Base-by-base conservation (phyloP, 2,113 vertebrate genomes). In the Lethenteron camtschaticum region DNA sequence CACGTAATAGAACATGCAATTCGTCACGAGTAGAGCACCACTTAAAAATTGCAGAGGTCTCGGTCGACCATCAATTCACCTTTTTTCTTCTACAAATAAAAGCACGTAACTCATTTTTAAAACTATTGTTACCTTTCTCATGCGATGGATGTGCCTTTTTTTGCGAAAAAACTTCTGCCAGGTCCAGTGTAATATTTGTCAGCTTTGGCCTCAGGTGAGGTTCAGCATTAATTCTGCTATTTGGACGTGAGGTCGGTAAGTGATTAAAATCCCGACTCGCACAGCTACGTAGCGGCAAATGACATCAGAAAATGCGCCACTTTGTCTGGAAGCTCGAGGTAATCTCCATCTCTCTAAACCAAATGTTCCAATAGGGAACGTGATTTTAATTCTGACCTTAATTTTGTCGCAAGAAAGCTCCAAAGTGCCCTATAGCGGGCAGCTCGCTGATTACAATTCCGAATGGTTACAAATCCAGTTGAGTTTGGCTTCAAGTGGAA, bases 151-250 rank as follows among this genome's bases (percentile, higher is more conserved):
- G 41, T 41, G 41, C 41, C 41, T 66, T 66, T 66, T 66, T 66
- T 66, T 66, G 8, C n/a, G 63, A n/a, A 66, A 66, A 9, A 24
- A 16, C 24, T 9, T 66, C n/a, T n/a, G 63, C 41, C 41, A 41
- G 24, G 10, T 9, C 24, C 2, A 24, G 10, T 66, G 63, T 66
- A 66, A 66, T 66, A 10, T 66, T 66, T 66, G 63, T 66, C 63
- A 66, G 63, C 63, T 66, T 66, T 66, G 24, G 8, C 63, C 10
- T 66, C 10, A 66, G 63, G 63, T 66, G 9, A 66, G 63, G 63
- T 66, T 66, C 63, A 66, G 63, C 63, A 66, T 66, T 66, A n/a
- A 66, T 66, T 66, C 63, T 66, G 24, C 24, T 16, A 16, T 66
- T 66, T n/a, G 10, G 24, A 41, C 63, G n/a, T 66, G 63, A 10